Conservation (phyloP, 2,888 invertebrate species). For the Pherbina coryleti region DNA sequence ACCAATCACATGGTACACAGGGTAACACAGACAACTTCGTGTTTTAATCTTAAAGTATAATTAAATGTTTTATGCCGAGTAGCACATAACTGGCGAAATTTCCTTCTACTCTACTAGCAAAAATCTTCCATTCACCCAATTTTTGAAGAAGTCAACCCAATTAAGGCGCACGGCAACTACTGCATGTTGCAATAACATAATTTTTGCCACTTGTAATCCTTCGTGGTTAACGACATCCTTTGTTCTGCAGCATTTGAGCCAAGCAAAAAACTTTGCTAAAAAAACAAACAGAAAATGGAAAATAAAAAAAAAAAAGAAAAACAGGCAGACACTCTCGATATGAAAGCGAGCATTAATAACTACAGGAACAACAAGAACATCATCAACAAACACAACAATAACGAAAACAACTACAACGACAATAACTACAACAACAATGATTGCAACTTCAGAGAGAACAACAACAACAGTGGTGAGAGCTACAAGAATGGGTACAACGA, state of each 20-base stretch:
- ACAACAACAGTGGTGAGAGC: not conserved
- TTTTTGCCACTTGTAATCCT: slow-evolving; percentile 35
- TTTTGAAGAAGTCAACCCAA: slow-evolving; percentile 32
- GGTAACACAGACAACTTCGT: too few relatives aligned
- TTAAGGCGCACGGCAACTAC: slow-evolving; percentile 24
- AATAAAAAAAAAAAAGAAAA: not conserved
- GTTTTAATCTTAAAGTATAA: too few relatives aligned
- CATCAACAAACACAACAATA: not conserved
- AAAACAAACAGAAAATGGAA: not conserved
- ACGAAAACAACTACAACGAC: not conserved
- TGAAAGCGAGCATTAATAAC: not conserved
- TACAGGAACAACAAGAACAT: slow-evolving; percentile 18
- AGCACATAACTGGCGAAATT: too few relatives aligned
- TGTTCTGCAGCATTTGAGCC: slow-evolving; percentile 25
- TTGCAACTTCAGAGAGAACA: not conserved
- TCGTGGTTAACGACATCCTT: slow-evolving; percentile 28
- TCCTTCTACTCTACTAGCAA: too few relatives aligned
- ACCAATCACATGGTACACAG: too few relatives aligned
- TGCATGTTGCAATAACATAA: slow-evolving; percentile 35
- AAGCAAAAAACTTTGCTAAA: not conserved
- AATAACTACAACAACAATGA: not conserved
- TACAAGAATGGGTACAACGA: slow-evolving; percentile 15
- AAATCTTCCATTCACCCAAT: slow-evolving; percentile 1
- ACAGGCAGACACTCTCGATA: slow-evolving; percentile 24
- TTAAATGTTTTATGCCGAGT: too few relatives aligned